A percentile compares a stretch with the other conserved stretches of the same genome.
Conservation (phyloP, 2,113 vertebrate genomes). For the Crocuta crocuta region DNA sequence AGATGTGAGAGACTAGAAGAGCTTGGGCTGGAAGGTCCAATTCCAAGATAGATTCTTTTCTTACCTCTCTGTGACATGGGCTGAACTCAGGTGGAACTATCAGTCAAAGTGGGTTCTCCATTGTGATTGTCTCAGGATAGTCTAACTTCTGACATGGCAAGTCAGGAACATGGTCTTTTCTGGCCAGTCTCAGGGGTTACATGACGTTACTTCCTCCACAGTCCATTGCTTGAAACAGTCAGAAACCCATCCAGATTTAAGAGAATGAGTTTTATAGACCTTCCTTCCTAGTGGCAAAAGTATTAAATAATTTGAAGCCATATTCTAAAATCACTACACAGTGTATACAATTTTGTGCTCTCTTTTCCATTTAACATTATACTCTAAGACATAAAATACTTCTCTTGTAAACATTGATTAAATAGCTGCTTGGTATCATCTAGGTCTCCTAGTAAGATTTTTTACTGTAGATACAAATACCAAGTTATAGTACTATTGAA, state of each 20-base stretch:
- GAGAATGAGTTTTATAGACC: background rate
- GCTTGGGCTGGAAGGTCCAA: accelerated
- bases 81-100: background rate
- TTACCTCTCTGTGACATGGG: background rate
- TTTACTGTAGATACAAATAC: conserved; percentile 40
- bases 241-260: background rate
- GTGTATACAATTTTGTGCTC: background rate
- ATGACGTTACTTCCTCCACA: background rate
- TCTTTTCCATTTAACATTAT: background rate
- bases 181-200: background rate
- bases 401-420: conserved; percentile 53
- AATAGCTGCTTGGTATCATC: background rate
- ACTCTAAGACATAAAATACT: conserved; percentile 9
- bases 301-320: background rate
- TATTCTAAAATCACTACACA: conserved; percentile 4
- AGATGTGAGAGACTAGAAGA: background rate
- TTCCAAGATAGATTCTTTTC: background rate
- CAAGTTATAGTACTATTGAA: conserved; percentile 10
- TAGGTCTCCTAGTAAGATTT: background rate
- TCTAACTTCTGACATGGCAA: background rate
- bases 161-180: background rate
- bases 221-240: background rate
- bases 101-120: background rate
- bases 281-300: background rate
- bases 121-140: accelerated